phyloP scores from a whole-genome alignment of 1,140 invertebrate species.

The Coboldia fuscipes region DNA sequence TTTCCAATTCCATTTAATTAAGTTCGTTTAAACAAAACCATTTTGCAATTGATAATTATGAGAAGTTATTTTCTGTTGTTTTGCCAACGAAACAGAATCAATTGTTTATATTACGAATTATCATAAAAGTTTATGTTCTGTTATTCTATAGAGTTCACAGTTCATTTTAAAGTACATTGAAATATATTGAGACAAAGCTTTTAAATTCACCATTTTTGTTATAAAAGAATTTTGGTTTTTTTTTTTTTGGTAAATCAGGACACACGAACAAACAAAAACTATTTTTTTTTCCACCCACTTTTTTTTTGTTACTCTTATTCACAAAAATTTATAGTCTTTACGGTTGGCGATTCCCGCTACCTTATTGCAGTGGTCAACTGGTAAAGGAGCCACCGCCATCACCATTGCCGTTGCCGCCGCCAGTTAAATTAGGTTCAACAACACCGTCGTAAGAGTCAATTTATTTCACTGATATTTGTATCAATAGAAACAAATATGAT shows the following conservation, averaged over 20 bases:
- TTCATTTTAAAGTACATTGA: too few relatives aligned
- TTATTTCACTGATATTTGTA: constrained; percentile 1
- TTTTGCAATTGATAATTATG: too few relatives aligned
- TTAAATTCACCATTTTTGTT: background rate
- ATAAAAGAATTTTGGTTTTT: constrained; percentile 1
- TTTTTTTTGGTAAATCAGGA: background rate
- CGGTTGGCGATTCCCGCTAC: constrained; percentile 80
- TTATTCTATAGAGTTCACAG: too few relatives aligned
- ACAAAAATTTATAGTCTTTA: constrained; percentile 80
- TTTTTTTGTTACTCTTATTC: too few relatives aligned
- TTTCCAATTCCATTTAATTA: too few relatives aligned
- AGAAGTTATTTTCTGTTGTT: too few relatives aligned
- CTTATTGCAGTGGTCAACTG: constrained; percentile 65
- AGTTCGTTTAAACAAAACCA: too few relatives aligned
- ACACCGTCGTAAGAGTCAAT: constrained; percentile 36
- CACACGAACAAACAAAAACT: too few relatives aligned
- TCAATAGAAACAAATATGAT: background rate
- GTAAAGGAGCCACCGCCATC: constrained; percentile 51
- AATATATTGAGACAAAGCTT: background rate
- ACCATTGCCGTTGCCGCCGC: constrained; percentile 48
- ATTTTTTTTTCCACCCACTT: background rate
- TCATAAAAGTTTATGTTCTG: too few relatives aligned
- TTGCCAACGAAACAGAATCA: too few relatives aligned
- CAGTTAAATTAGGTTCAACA: constrained; percentile 45
- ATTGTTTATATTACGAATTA: too few relatives aligned